Conservation (phyloP, 1,140 invertebrate species). For the Steinernema feltiae region DNA sequence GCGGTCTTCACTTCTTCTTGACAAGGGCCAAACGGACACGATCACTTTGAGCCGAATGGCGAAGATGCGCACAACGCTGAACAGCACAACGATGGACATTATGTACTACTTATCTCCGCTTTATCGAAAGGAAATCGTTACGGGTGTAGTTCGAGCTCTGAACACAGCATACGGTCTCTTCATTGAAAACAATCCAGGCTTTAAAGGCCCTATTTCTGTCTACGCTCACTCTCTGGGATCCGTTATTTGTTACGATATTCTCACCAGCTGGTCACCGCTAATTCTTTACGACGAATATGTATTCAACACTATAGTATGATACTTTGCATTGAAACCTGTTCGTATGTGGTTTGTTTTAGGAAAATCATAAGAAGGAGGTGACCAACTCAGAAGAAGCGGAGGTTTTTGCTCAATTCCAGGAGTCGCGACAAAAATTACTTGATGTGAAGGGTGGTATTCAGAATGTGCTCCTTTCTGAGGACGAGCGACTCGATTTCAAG, state of each 20-base stretch:
- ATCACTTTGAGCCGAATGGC: constrained; percentile 53
- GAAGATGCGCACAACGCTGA: constrained; percentile 42
- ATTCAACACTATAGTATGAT: constrained; percentile 50
- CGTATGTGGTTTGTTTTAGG: constrained; percentile 17
- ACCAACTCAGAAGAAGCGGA: constrained; percentile 25
- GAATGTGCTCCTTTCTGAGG: constrained; percentile 25
- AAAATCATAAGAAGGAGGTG: constrained; percentile 43
- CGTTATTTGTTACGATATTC: constrained; percentile 74
- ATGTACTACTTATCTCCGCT: constrained; percentile 76
- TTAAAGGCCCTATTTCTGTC: constrained; percentile 70
- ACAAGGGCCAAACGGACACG: constrained; percentile 46
- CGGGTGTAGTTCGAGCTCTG: constrained; percentile 67
- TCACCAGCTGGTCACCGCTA: constrained; percentile 68
- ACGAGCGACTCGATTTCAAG: constrained; percentile 42
- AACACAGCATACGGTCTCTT: constrained; percentile 71
- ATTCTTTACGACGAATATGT: constrained; percentile 61
- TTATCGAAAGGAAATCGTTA: constrained; percentile 70
- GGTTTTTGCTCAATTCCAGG: constrained; percentile 23
- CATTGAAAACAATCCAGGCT: constrained; percentile 68
- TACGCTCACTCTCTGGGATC: constrained; percentile 74
- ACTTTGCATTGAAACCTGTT: neutral
- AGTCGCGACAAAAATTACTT: constrained; percentile 29
- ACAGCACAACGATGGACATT: constrained; percentile 72
- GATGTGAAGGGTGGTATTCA: constrained; percentile 34
- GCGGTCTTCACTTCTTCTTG: constrained; percentile 45